Evolutionary conservation across 37 sponge, comb jelly and placozoan genomes (phyloP).

Genomic region (Petrosia ficiformis): DNA sequence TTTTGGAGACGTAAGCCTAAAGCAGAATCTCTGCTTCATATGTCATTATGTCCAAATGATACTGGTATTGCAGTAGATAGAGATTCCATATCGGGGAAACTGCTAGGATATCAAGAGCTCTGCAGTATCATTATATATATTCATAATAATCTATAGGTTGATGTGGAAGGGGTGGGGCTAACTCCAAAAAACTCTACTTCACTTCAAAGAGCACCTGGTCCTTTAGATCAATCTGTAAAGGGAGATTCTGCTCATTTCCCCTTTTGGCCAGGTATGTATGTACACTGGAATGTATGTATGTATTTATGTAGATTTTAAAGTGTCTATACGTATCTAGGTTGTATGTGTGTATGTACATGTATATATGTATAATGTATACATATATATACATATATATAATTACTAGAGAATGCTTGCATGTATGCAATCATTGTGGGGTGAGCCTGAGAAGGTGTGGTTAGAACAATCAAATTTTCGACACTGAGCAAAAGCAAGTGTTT

Average conservation of each 20-base stretch:
- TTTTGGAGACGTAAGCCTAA: constrained; percentile 44
- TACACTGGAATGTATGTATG: too few species aligned
- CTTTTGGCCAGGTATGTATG: constrained; percentile 93
- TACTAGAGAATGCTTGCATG: too few species aligned
- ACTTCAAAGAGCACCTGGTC: constrained; percentile 57
- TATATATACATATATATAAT: too few species aligned
- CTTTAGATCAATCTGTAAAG: constrained; percentile 38
- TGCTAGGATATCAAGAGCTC: constrained; percentile 49
- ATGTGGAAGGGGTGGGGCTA: constrained; percentile 22
- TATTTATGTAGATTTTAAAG: too few species aligned
- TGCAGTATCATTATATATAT: not conserved
- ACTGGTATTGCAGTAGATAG: constrained; percentile 38
- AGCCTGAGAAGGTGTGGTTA: too few species aligned
- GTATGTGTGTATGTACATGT: too few species aligned
- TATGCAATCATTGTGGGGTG: too few species aligned
- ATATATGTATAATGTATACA: too few species aligned
- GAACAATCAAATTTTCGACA: too few species aligned
- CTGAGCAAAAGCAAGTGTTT: too few species aligned
- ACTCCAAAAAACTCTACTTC: constrained; percentile 79
- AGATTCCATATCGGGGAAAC: constrained; percentile 32
- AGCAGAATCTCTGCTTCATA: constrained; percentile 22
- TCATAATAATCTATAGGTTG: constrained; percentile 22
- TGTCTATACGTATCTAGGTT: too few species aligned
- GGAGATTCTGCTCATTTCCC: constrained; percentile 70
- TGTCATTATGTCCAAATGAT: constrained; percentile 9